Base-by-base conservation (phyloP, 2,888 invertebrate species). In the Apotomis betuletana region DNA sequence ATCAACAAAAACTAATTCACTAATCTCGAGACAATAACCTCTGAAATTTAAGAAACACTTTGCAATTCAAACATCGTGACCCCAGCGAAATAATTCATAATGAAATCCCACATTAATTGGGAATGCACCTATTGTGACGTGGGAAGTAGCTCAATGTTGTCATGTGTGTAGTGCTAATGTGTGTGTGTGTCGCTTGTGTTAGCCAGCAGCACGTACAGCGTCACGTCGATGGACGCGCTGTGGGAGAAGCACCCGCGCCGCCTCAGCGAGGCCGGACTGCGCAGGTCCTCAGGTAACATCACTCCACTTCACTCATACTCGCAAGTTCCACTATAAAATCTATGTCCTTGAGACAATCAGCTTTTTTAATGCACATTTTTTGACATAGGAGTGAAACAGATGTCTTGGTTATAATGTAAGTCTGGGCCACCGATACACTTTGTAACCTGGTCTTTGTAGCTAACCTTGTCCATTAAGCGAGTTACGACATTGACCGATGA, bases 201-300 rank as follows among this genome's bases (percentile, higher is more conserved):
- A 91, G 92, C 92, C 82, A 88, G 91, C 92, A 94, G 94, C 91
- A 91, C 94, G 79, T 90, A 92, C 92, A 94, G 94, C 90, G 91
- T 94, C 84, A 94, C 94, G 83, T 94, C 95, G 81, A 95, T 96
- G 95, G 96, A 96, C 89, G 94, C 95, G 81, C 94, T 96, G 74
- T 96, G 96, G 96, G 96, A 96, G 89, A 94, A 94, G 86, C 95
- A 96, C 83, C 95, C 95, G 79, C 95, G 96, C 81, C 95, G 96
- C 86, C 94, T 96, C 85, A 95, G 95, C 91, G 96, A 96, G 92
- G 96, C 96, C 81, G 96, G 96, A 85, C 94, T 96, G 79, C 94
- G 96, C 83, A 94, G 96, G 89, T 95, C 95, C 84, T 96, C 96
- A 95, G 96, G 96, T 96, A 95, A 92, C 89, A 84, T 70, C 67